Base-by-base conservation (phyloP, 2,888 invertebrate genomes). In the Habroteleia sp. region DNA sequence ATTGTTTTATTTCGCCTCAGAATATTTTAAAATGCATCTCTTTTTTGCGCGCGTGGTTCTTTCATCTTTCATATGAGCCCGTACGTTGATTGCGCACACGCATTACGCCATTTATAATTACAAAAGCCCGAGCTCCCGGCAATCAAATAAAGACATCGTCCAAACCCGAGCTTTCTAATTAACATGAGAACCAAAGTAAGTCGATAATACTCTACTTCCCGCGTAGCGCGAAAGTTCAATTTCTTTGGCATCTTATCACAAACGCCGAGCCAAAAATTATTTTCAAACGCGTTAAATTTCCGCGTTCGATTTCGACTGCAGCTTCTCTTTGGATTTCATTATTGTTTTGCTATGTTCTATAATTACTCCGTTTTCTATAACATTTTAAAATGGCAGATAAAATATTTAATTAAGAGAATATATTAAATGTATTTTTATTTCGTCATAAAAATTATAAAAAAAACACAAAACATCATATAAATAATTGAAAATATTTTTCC, bases 231-330 rank as follows among this genome's bases (percentile, higher is more conserved):
- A 27, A 54, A 54, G 41, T 41, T 54, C 54, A 39, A 41, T 54
- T 54, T 39, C 41, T 54, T 50, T 41, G 11, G 54, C 11, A 16
- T 54, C 41, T 54, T 41, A 29, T 54, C 41, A 35, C n/a, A 7
- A 35, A 4, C 14, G 23, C 29, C 8, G 6, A 48, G 23, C 11
- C 2, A 31, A 50, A 35, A 20, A 29, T 35, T 23, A n/a, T 35
- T 50, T 50, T 46, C 31, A 46, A 46, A 46, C 31, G 8, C 16
- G n/a, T 20, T 13, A 17, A 3, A 1, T 39, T 39, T 39, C 3
- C 41, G 6, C 3, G 5, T 41, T 41, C 23, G 41, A 41, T 41
- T 23, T 10, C 20, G 10, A 41, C 6, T n/a, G n/a, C n/a, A n/a
- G n/a, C n/a, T n/a, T n/a, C n/a, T n/a, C n/a, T n/a, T n/a, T n/a